These are phyloP conservation scores for Orthosia gothica DNA, from an alignment of 2,888 invertebrate genomes.

Conservation along the genomic window DNA sequence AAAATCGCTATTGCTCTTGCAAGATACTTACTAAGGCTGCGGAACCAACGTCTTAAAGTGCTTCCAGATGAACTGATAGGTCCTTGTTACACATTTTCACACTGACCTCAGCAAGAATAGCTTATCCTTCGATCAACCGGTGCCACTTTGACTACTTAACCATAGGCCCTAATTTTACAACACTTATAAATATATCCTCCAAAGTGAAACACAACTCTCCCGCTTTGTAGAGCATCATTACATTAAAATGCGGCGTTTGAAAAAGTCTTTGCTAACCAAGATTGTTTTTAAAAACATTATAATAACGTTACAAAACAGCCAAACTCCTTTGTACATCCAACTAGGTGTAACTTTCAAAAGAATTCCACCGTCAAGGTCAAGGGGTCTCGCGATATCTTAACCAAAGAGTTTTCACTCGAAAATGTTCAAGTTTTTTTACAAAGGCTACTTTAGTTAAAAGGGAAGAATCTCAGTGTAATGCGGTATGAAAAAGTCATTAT, in stretches of 20 bases:
- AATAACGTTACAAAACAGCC: conserved; percentile 22
- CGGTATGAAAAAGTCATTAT: conserved; percentile 35
- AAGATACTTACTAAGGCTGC: too few species aligned
- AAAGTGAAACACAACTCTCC: too few species aligned
- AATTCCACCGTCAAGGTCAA: conserved; percentile 42
- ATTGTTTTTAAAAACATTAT: conserved; percentile 34
- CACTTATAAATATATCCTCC: too few species aligned
- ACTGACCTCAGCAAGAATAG: not conserved
- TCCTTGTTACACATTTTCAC: not conserved
- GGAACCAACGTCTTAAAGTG: not conserved
- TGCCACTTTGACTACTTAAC: too few species aligned
- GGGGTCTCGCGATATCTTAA: conserved; percentile 12
- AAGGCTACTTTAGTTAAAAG: conserved; percentile 37
- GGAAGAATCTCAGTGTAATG: conserved; percentile 17
- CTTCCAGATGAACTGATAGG: not conserved
- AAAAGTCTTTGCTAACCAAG: not conserved
- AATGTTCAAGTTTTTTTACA: conserved; percentile 36
- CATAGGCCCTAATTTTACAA: too few species aligned
- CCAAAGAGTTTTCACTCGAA: conserved; percentile 38
- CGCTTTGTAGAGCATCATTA: too few species aligned
- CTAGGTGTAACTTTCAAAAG: conserved; percentile 39
- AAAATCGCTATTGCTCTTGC: too few species aligned
- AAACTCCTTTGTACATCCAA: conserved; percentile 30
- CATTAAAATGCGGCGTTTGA: not conserved
- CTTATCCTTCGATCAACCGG: not conserved